These are phyloP conservation scores for Anastrepha ludens DNA, from an alignment of 1,140 invertebrate genomes.

Conservation along the genomic window DNA sequence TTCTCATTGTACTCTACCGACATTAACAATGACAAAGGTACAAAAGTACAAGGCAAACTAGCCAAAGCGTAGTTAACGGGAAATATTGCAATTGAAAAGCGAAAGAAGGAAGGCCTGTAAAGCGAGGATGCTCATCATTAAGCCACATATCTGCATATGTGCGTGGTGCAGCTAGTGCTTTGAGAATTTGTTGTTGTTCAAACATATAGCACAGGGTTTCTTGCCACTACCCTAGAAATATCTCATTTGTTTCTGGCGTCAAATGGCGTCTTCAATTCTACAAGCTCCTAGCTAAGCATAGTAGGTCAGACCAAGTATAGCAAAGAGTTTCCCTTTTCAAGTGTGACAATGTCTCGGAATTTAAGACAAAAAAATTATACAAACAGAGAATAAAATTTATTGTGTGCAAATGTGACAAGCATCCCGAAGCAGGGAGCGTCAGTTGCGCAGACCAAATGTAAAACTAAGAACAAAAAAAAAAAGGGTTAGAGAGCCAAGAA, in stretches of 20 bases:
- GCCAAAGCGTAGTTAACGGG: not conserved
- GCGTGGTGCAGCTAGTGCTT: not conserved
- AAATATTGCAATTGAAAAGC: not conserved
- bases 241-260: not conserved
- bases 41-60: not conserved
- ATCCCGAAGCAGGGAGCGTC: not conserved
- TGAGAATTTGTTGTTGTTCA: not conserved
- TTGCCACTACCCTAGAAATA: not conserved
- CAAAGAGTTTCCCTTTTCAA: not conserved
- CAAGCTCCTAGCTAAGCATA: not conserved
- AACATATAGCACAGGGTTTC: not conserved
- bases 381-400: constrained; percentile 7
- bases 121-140: constrained; percentile 30
- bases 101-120: not conserved
- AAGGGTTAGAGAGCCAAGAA: not conserved
- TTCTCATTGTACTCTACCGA: not conserved
- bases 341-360: constrained; percentile 39
- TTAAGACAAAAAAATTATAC: not conserved
- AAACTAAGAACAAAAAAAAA: not conserved
- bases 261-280: not conserved
- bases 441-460: not conserved
- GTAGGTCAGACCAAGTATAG: not conserved
- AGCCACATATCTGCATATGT: not conserved
- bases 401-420: constrained; percentile 22
- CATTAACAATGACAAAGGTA: not conserved